phyloP scores from a whole-genome alignment of 2,113 vertebrate genomes.

The Caretta caretta region DNA sequence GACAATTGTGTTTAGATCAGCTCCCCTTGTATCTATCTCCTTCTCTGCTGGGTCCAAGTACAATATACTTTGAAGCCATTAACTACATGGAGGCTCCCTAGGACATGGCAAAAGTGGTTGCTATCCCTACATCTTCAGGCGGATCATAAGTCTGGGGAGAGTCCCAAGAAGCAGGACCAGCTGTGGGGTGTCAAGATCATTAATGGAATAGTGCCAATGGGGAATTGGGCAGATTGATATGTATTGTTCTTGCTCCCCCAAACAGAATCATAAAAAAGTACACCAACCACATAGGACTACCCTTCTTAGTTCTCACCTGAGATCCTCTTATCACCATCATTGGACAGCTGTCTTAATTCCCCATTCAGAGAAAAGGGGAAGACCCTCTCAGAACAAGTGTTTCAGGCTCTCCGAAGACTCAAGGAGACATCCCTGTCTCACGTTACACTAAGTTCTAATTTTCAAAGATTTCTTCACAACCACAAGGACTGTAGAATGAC shows the following conservation, averaged over 20 bases:
- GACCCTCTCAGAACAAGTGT: background rate
- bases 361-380: background rate
- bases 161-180: background rate
- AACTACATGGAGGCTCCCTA: background rate
- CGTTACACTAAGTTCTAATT: background rate
- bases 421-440: background rate
- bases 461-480: conserved; percentile 1
- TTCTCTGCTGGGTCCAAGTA: too few relatives aligned
- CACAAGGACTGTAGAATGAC: background rate
- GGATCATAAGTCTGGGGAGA: background rate
- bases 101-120: background rate
- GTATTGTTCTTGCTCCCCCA: background rate
- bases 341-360: background rate
- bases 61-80: background rate
- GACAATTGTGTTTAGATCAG: too few relatives aligned
- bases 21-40: too few relatives aligned
- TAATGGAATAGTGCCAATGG: background rate
- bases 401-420: background rate
- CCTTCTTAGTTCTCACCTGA: too few relatives aligned
- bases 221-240: background rate
- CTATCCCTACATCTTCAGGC: background rate
- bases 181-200: background rate
- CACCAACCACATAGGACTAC: background rate
- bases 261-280: background rate
- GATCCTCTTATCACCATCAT: too few relatives aligned